Evolutionary conservation across 1,140 invertebrate genomes (phyloP), one percentile per base, ranked within the genome.

Genomic region (Sminthurides bifidus): DNA sequence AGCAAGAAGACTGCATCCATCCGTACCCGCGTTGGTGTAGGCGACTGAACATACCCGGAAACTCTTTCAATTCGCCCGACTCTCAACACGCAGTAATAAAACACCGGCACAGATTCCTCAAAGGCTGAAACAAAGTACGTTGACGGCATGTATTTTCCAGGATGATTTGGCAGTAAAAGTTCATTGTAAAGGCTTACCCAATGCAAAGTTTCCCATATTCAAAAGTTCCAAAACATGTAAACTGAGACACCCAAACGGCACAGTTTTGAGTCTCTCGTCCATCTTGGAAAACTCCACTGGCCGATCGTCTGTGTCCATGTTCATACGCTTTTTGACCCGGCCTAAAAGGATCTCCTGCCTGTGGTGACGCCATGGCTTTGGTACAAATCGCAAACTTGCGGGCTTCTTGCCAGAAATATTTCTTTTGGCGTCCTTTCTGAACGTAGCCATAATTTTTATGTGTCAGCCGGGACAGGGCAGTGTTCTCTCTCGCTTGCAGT

Each of bases 141-240:
- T 37, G 41, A 14, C 10, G 17, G 38, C 14, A 51, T 24, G n/a
- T 3, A 21, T 37, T 35, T 15, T 24, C 27, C 15, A 21, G 2
- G 35, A 12, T 31, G 17, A 53, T 48, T 19, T 27, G 17, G 35
- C 5, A 10, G 24, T 6, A n/a, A 35, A 50, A 33, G 29, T 48
- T 10, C 27, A 17, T 30, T 30, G 15, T 27, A n/a, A 37, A 1
- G 2, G 14, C 2, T n/a, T 52, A 56, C 58, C 29, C 52, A 45
- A 45, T 30, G 27, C 37, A 17, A 33, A 31, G 17, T 54, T 26
- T 21, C 30, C 35, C n/a, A 61, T 6, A 43, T 61, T 51, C 2
- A 43, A 29, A 14, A 58, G 27, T 33, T 61, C 60, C 6, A 61
- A 24, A 12, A 58, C 24, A 37, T 61, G 60, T 23, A 61, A 52